Conservation (phyloP, 2,113 vertebrate species). For the Rhinoderma darwinii region DNA sequence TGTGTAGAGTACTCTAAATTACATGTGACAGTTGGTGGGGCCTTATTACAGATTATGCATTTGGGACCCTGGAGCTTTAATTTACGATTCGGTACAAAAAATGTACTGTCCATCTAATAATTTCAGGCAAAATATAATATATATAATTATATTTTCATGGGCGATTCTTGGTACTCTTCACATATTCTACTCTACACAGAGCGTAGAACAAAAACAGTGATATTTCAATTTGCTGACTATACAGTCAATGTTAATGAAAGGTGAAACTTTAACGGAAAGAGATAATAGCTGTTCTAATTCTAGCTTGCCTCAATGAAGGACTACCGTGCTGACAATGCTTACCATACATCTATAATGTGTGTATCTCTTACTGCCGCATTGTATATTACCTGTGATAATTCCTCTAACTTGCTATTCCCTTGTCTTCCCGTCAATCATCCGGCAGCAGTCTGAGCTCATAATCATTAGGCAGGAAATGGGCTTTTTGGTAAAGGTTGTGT, state of each 20-base stretch:
- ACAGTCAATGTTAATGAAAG: not conserved
- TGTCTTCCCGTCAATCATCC: conserved; percentile 39
- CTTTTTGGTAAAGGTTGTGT: conserved; percentile 59
- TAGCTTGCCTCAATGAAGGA: not conserved
- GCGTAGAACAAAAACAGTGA: too few species aligned
- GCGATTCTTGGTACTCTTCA: too few species aligned
- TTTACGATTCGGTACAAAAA: too few species aligned
- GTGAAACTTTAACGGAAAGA: not conserved
- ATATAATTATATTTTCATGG: too few species aligned
- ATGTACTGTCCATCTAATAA: too few species aligned
- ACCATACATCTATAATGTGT: not conserved
- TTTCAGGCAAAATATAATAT: too few species aligned
- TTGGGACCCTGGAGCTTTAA: too few species aligned
- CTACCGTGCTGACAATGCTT: not conserved
- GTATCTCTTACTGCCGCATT: conserved; percentile 9
- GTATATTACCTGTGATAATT: not conserved
- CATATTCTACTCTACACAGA: too few species aligned
- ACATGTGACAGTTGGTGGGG: too few species aligned
- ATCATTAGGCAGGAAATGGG: conserved; percentile 55
- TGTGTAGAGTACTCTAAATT: too few species aligned
- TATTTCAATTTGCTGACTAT: not conserved
- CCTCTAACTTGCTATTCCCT: conserved; percentile 31
- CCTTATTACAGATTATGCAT: too few species aligned
- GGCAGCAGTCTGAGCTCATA: conserved; percentile 32
- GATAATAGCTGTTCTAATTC: not conserved